Base-by-base conservation (phyloP, 2,888 invertebrate genomes). In the Chaitophorus viminalis region DNA sequence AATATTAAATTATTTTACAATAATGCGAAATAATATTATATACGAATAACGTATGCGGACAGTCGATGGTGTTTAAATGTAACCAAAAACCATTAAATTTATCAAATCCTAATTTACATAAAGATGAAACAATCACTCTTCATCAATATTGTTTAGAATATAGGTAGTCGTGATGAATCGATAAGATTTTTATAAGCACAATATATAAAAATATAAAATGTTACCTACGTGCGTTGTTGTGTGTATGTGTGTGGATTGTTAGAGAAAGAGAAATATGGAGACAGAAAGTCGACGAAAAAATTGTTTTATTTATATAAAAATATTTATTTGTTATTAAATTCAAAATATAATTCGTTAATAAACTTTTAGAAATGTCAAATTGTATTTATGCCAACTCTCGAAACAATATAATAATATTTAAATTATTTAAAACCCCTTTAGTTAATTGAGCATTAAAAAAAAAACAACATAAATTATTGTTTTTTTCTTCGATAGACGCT, bases 381-480 rank as follows among this genome's bases (percentile, higher is more conserved):
- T 25, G 25, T 6, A 60, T 60, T 78, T n/a, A 36, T 3, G 36
- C 72, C 18, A 72, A 72, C 33, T 36, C 33, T 36, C 18, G 3
- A 21, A 33, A 72, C 72, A 72, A 70, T 72, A 72, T 21, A 79
- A 79, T 36, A 60, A 36, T 36, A 36, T 79, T 79, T 9, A 36
- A 68, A 68, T 68, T 29, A 68, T 68, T 68, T 29, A 9, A 68
- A 68, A 36, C 33, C 29, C 18, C 29, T 82, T 46, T 70, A 46
- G 46, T 82, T 81, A 70, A 82, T 70, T 82, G 31, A 31, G 68
- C 68, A 1, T 68, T 82, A 70, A 25, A 82, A 46, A 82, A 82
- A 70, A n/a, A n/a, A n/a, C n/a, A n/a, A 46, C 31, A 82, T 82
- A 82, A 70, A 70, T 82, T 70, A 82, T 70, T 31, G 21, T 82